Base-by-base conservation (phyloP, 2,113 vertebrate species). In the Rhinoderma darwinii region DNA sequence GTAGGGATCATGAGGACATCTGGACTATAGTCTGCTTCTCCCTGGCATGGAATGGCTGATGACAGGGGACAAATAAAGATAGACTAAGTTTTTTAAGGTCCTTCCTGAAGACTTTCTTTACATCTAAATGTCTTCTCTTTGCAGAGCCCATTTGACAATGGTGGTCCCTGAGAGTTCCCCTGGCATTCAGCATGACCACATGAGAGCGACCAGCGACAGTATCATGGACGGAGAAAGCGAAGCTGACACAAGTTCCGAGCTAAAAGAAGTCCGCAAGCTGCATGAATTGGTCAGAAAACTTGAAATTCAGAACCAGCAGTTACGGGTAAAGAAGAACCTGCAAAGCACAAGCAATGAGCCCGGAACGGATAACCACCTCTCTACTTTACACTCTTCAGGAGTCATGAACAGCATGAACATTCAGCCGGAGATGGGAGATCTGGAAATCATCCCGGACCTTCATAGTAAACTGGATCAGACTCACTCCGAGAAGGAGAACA, bases 301-400 rank as follows among this genome's bases (percentile, higher is more conserved):
- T 88, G 96, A 98, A 91, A 90, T 98, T 17, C 96, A 97, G 92
- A 97, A 95, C 39, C 95, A 98, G 92, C 95, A 94, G n/a, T 89
- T 96, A 1, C 93, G 95, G 82, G 91, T 94, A 2, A 79, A 89
- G 87, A 95, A 93, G 41, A 85, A 35, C 47, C 0, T 90, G 80
- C 92, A 90, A 0, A 92, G 91, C 84, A 32, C 87, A 22, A 70
- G 32, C 7, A 79, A 90, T 54, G 73, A 0, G 0, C 0, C 86
- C 0, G 88, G 47, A 7, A 91, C 93, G 70, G 92, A 89, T 12
- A 94, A 92, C 39, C 89, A 88, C 0, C 89, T 89, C 88, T 82
- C 94, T 2, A 51, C 86, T 1, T 85, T 92, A 7, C 89, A 77
- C 0, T 91, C 90, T 5, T 88, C 3, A 74, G 89, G 92, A 25